phyloP scores from a whole-genome alignment of 2,113 vertebrate genomes.

The Anseranas semipalmata region DNA sequence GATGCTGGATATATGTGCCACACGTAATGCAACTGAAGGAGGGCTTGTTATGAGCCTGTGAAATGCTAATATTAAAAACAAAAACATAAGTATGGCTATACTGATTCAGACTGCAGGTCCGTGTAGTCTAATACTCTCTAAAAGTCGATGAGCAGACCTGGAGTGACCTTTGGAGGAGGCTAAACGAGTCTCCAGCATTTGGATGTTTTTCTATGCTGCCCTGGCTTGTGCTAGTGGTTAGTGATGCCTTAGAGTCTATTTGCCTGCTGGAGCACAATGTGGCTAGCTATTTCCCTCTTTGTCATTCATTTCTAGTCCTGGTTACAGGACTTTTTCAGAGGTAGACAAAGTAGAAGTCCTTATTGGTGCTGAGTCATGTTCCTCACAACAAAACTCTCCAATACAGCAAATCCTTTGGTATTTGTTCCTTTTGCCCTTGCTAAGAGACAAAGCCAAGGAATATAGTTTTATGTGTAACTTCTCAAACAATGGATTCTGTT shows the following conservation, averaged over 20 bases:
- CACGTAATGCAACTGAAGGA: neutral
- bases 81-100: neutral
- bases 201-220: neutral
- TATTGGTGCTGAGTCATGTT: neutral
- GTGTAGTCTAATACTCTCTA: neutral
- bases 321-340: neutral
- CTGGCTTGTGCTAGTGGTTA: neutral
- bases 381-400: neutral
- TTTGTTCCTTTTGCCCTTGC: neutral
- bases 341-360: neutral
- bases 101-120: neutral
- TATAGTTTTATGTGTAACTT: neutral
- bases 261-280: neutral
- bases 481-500: rapidly evolving
- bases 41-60: neutral
- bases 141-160: neutral
- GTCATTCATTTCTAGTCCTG: neutral
- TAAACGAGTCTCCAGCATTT: neutral
- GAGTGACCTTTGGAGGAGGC: neutral
- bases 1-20: neutral
- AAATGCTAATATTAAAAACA: neutral
- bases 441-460: neutral
- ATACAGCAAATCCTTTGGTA: neutral
- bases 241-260: neutral
- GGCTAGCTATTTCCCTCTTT: neutral